Evolutionary conservation across 1,140 invertebrate species (phyloP).

Genomic region (Galendromus occidentalis): DNA sequence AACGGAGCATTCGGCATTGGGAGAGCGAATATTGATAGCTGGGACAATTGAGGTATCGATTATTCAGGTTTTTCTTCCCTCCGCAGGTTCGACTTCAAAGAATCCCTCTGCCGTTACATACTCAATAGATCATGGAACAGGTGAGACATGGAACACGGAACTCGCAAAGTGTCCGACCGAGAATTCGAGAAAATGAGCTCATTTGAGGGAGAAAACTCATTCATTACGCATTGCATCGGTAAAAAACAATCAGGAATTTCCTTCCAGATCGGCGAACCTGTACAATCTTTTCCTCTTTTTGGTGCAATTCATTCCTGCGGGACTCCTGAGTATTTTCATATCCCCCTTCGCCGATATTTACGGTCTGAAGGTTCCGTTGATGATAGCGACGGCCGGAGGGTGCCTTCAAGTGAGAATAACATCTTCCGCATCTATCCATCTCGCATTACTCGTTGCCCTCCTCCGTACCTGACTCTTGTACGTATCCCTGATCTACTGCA

Average conservation of each 20-base stretch:
- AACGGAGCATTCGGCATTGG: too few relatives aligned
- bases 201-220: too few relatives aligned
- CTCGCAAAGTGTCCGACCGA: not conserved
- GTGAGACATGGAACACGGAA: too few relatives aligned
- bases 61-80: not conserved
- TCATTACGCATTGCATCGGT: not conserved
- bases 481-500: not conserved
- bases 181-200: not conserved
- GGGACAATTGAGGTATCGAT: too few relatives aligned
- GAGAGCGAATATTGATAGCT: too few relatives aligned
- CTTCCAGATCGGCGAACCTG: not conserved
- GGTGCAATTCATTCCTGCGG: not conserved
- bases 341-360: constrained; percentile 1
- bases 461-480: not conserved
- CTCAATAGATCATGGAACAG: too few relatives aligned
- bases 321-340: not conserved
- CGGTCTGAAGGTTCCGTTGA: not conserved
- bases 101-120: not conserved
- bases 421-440: too few relatives aligned
- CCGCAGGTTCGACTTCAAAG: not conserved
- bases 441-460: too few relatives aligned
- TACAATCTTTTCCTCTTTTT: constrained; percentile 1
- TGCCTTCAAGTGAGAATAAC: not conserved
- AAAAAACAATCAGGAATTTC: not conserved
- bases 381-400: not conserved